Percentiles rank a stretch among this genome's conserved stretches.
Evolutionary conservation across 2,888 invertebrate genomes (phyloP).

Genomic region (Rotaria sp.): DNA sequence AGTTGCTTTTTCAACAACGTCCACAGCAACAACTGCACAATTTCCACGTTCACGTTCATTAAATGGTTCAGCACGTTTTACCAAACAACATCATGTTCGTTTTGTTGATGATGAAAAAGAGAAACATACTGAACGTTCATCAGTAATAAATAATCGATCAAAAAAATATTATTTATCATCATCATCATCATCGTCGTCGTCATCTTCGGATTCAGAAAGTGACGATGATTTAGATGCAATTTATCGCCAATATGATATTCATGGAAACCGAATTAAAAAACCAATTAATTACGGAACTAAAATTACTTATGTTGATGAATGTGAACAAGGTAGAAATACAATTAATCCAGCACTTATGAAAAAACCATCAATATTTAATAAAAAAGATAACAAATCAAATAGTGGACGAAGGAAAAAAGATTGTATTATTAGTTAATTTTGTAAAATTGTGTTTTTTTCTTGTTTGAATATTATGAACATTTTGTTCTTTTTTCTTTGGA

Average conservation of each 20-base stretch:
- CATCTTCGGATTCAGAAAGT: not conserved
- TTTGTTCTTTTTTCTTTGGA: not conserved
- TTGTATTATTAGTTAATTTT: conserved; percentile 29
- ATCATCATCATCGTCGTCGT: not conserved
- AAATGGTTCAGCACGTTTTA: conserved; percentile 23
- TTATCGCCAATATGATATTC: conserved; percentile 25
- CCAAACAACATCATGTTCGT: conserved; percentile 21
- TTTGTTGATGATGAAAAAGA: conserved; percentile 24
- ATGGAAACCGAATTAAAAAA: not conserved
- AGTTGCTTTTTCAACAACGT: not conserved
- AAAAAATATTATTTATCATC: not conserved
- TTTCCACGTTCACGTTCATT: not conserved
- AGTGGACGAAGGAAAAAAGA: not conserved
- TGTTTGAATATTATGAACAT: not conserved
- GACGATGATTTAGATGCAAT: not conserved
- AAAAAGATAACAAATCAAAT: not conserved
- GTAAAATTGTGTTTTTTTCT: not conserved
- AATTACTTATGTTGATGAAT: conserved; percentile 38
- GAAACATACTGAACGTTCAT: not conserved
- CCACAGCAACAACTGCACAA: not conserved
- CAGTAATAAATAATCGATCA: not conserved
- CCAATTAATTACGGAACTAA: conserved; percentile 31
- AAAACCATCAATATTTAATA: not conserved
- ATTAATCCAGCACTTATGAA: not conserved
- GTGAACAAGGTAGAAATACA: not conserved